These are phyloP conservation scores for Sardinella longiceps DNA, from an alignment of 2,797 vertebrate genomes.

Conservation along the genomic window DNA sequence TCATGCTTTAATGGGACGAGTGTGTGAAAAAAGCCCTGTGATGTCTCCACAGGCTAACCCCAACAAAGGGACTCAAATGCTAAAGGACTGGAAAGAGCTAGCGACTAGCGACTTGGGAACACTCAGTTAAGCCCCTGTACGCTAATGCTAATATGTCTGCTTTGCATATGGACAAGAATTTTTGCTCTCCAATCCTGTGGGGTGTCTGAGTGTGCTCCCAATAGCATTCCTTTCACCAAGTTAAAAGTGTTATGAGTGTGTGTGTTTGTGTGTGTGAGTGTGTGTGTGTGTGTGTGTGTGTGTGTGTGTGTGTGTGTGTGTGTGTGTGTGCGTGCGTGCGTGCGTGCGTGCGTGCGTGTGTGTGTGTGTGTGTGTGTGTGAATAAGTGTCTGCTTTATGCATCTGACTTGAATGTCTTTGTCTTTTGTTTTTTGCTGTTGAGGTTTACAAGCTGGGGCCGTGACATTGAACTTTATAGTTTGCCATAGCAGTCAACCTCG, in stretches of 20 bases:
- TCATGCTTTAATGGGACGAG: neutral
- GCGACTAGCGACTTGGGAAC: neutral
- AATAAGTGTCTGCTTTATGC: neutral
- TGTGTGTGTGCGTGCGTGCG: no score
- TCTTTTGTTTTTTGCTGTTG: neutral
- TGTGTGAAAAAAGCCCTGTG: neutral
- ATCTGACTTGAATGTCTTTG: neutral
- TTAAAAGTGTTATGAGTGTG: neutral
- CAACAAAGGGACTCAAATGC: no score
- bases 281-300: no score
- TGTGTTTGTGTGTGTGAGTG: no score
- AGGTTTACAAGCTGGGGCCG: neutral
- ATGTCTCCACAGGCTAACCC: neutral
- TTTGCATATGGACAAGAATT: neutral
- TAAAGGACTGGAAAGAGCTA: neutral
- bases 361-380: no score
- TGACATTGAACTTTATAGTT: neutral
- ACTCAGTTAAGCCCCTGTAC: neutral
- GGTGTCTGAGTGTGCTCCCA: neutral
- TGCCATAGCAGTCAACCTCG: neutral
- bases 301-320: no score
- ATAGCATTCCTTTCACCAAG: neutral
- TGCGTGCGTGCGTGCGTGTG: no score
- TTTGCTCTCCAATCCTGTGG: neutral
- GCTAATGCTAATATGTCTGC: neutral